Base-by-base conservation (phyloP, 2,888 invertebrate species). In the Serripes groenlandicus region DNA sequence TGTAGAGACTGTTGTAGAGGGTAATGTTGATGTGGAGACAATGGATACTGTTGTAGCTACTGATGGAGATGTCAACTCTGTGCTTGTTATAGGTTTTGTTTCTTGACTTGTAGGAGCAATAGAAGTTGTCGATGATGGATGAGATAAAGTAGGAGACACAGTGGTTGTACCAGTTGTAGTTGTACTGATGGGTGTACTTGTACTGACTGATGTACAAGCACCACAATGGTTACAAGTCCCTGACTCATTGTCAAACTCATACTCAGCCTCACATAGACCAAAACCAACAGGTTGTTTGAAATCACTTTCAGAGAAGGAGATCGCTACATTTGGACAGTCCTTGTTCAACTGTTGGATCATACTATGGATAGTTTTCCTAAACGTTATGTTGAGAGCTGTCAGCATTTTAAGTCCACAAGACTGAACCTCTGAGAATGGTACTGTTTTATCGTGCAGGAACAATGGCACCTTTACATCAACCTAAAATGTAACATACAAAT, bases 201-300 rank as follows among this genome's bases (percentile, higher is more conserved):
- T 35, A 28, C 56, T 64, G 18, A 62, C 23, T 58, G 64, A 49
- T n/a, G 66, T 30, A 73, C 83, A 83, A 28, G 78, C 60, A 5
- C 54, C 60, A 81, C 86, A 86, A 42, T 66, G 70, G 28, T 83
- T 42, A 70, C 86, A 86, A 21, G 77, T 37, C 21, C 78, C 73
- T 26, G 78, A 72, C 23, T 28, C 56, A 30, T 77, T 68, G 52
- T 82, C 75, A 75, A 77, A 85, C 37, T 74, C 37, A 68, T 73
- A 82, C 34, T 72, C 77, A 49, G 75, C 68, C 18, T 74, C 77
- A 74, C 85, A 85, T 15, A 85, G 18, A 42, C 62, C 54, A 26
- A 64, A 11, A 23, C 69, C 23, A 3, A 26, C 28, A 56, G 77
- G 77, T 18, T 64, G 68, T 15, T 52, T 9, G 28, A 80, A 71